Base-by-base conservation (phyloP, 1,140 invertebrate species). In the Ceratina japonica region DNA sequence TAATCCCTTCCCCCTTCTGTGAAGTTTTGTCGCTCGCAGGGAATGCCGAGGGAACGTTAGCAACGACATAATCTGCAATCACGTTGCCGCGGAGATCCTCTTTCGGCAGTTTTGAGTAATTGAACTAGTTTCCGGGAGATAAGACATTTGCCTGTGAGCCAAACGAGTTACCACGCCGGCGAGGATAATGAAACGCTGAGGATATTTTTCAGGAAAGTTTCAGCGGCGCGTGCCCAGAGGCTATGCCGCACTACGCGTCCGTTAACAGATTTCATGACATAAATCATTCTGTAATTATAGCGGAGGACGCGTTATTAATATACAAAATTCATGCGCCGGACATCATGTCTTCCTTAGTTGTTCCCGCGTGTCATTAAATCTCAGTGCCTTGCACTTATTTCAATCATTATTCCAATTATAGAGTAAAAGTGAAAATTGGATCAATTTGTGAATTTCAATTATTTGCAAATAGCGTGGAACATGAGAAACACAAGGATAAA, bases 41-140 rank as follows among this genome's bases (percentile, higher is more conserved):
- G 69, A 37, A 61, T 61, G 63, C 18, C 44, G 13, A n/a, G 37
- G 37, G 66, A 49, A 84, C 75, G 37, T 82, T 82, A 61, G 24
- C 64, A 58, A 61, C 54, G 56, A 83, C 77, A 79, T 73, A 52
- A 72, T 20, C 75, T 69, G 51, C 64, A 72, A 74, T 61, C 75
- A 16, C 49, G 65, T 70, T 59, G 69, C 61, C 52, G 75, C 56
- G 22, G 49, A 63, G 76, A 75, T 66, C 52, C 73, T 80, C 74
- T 81, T 84, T 81, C 75, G 68, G 71, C 62, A 82, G 78, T 89
- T 85, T 85, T 84, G 84, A 89, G 86, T 89, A 86, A 87, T 89
- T 86, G 87, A 86, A 84, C 68, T 87, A 90, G 84, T 90, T 90
- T 89, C 81, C 24, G 16, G 56, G 69, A 86, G 86, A 89, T 88